Evolutionary conservation across 2,888 invertebrate genomes (phyloP).

Genomic region (Hipparchia sbordonii): DNA sequence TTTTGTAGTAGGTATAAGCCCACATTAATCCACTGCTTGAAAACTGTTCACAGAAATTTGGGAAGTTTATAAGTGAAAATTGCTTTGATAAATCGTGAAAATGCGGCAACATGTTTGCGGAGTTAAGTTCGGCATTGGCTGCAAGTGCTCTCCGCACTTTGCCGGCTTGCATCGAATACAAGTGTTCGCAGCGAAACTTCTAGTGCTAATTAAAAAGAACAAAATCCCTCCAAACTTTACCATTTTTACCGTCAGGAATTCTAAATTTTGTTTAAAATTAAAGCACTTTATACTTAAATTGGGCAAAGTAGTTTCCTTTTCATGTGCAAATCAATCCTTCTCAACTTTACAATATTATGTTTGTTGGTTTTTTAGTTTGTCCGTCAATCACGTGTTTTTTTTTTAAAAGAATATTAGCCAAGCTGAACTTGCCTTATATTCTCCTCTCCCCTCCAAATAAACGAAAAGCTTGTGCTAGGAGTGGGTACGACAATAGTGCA

Average conservation of each 20-base stretch:
- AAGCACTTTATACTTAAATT: background rate
- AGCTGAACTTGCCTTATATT: too few relatives aligned
- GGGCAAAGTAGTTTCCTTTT: background rate
- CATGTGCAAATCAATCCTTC: background rate
- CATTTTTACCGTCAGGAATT: background rate
- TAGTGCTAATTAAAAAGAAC: slow-evolving; percentile 25
- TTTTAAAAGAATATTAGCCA: too few relatives aligned
- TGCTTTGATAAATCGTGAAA: slow-evolving; percentile 27
- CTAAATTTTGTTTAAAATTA: background rate
- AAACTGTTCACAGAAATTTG: slow-evolving; percentile 11
- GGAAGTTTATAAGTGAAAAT: slow-evolving; percentile 16
- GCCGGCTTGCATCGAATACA: slow-evolving; percentile 4
- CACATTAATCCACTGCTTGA: background rate
- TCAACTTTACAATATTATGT: background rate
- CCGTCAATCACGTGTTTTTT: too few relatives aligned
- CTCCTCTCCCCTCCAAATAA: too few relatives aligned
- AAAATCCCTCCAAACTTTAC: background rate
- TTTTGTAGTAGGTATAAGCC: too few relatives aligned
- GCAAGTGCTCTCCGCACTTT: slow-evolving; percentile 20
- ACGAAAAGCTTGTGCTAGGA: too few relatives aligned
- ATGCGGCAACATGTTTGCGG: slow-evolving; percentile 31
- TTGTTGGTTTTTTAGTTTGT: too few relatives aligned
- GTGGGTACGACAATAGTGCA: too few relatives aligned
- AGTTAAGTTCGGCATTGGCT: slow-evolving; percentile 27
- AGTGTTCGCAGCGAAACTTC: slow-evolving; percentile 1